A percentile compares a stretch with the other conserved stretches of the same genome.
These are phyloP conservation scores for Ariolimax columbianus DNA, from an alignment of 2,888 invertebrate genomes.

Conservation along the genomic window DNA sequence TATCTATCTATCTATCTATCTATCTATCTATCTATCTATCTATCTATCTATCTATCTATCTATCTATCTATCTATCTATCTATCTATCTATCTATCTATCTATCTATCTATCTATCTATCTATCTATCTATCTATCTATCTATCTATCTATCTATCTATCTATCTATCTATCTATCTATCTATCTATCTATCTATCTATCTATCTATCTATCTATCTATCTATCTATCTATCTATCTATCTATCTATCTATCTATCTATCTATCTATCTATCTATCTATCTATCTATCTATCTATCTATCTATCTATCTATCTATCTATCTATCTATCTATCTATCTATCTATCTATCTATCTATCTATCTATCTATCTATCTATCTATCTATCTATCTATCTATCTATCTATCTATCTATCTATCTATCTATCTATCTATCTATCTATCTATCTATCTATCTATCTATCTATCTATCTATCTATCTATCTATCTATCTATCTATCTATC, in stretches of 20 bases:
- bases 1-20: conserved; percentile 14
- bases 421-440: conserved; percentile 1
- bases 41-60: conserved; percentile 14
- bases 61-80: conserved; percentile 14
- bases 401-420: conserved; percentile 1
- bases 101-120: conserved; percentile 14
- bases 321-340: conserved; percentile 14
- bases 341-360: conserved; percentile 14
- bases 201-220: conserved; percentile 11
- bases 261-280: conserved; percentile 14
- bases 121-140: conserved; percentile 14
- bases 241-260: conserved; percentile 8
- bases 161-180: background rate
- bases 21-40: conserved; percentile 14
- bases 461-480: conserved; percentile 8
- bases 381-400: conserved; percentile 1
- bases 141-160: conserved; percentile 8
- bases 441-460: conserved; percentile 1
- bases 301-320: conserved; percentile 14
- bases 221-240: conserved; percentile 9
- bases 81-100: conserved; percentile 14
- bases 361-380: conserved; percentile 5
- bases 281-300: conserved; percentile 14
- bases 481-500: conserved; percentile 1
- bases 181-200: background rate